Evolutionary conservation across 2,797 vertebrate genomes (phyloP), one percentile per base, ranked within the genome.

Genomic region (Microctenopoma lineatum): DNA sequence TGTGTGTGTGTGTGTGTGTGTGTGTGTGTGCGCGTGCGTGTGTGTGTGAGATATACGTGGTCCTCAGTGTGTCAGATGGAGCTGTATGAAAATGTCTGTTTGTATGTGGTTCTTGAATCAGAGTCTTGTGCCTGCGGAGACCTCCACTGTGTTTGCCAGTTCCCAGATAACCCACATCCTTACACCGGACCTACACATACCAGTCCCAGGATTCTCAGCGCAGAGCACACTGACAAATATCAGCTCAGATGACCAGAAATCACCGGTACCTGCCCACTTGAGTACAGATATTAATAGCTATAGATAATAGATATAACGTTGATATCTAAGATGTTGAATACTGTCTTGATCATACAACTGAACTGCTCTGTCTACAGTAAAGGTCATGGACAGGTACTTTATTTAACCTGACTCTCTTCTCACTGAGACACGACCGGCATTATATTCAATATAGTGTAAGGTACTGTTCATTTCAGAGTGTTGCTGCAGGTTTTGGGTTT

Each of bases 121-220:
- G 79, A 84, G 77, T 74, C 83, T 71, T 2, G 6, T 71, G 47
- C 54, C 82, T 63, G 81, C 66, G 70, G 84, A 84, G 83, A 81
- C 84, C 75, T 29, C 80, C 56, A 14, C 72, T 70, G 81, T 90
- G 84, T 89, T 88, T 88, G 84, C 87, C 78, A 73, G 82, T 77
- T 85, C 83, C 80, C 78, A 89, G 73, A 87, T 88, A 85, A 86
- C 77, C 84, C 87, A 89, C 82, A 90, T 88, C 87, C 80, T 84
- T 58, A 88, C 84, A 73, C 73, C 75, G 75, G 77, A 65, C 72
- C 77, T 70, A 72, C 81, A 84, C 81, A 85, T 77, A 70, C 70
- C 78, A 34, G 72, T 72, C 77, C 67, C 73, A 75, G 73, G 73
- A 76, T 79, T 76, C 79, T 86, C 73, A 32, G 61, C 26, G 21